These are phyloP conservation scores for Morone saxatilis DNA, from an alignment of 2,113 vertebrate genomes.

Conservation along the genomic window DNA sequence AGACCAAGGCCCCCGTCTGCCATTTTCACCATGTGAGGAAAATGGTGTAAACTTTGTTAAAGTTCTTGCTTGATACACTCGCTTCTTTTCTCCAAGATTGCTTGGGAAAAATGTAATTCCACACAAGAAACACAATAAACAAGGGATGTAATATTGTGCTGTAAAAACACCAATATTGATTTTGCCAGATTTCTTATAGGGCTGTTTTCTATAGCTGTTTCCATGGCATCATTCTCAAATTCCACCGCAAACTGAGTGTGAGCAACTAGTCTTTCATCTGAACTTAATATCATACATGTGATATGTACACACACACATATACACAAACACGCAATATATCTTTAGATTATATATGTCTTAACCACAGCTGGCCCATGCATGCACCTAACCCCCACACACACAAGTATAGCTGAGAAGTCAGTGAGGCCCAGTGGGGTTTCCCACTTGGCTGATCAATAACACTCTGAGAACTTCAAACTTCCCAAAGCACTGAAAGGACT, in stretches of 20 bases:
- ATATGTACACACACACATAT: not conserved
- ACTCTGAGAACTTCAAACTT: constrained; percentile 63
- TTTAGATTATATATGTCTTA: not conserved
- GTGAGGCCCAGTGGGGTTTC: constrained; percentile 34
- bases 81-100: not conserved
- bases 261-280: constrained; percentile 6
- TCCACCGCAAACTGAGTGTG: not conserved
- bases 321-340: not conserved
- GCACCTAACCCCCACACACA: not conserved
- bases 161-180: constrained; percentile 37
- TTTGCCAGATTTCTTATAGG: constrained; percentile 24
- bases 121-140: constrained; percentile 9
- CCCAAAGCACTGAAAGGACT: constrained; percentile 43
- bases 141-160: constrained; percentile 14
- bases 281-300: not conserved
- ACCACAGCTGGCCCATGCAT: not conserved
- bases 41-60: not conserved
- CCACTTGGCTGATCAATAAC: constrained; percentile 62
- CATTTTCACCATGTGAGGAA: not conserved
- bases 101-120: not conserved
- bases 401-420: constrained; percentile 33
- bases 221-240: constrained; percentile 4
- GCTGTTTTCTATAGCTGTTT: not conserved
- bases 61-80: not conserved
- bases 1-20: not conserved